These are phyloP conservation scores for Choreutis nemorana DNA, from an alignment of 2,888 invertebrate species.

Conservation along the genomic window DNA sequence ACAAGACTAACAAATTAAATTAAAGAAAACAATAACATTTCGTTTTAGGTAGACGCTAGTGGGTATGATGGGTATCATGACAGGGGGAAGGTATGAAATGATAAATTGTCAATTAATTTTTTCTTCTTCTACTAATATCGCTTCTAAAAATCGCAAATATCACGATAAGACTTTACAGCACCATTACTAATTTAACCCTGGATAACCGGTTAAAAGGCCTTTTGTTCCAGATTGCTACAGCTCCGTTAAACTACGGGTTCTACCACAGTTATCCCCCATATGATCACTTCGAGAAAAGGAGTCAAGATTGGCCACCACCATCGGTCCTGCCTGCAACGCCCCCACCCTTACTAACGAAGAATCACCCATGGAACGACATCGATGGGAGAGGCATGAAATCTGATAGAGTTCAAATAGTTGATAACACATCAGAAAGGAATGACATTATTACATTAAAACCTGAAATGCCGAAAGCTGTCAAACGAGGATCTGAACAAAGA, in stretches of 20 bases:
- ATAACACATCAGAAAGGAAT: conserved; percentile 15
- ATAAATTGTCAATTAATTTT: neutral
- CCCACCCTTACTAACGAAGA: conserved; percentile 24
- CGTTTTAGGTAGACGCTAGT: conserved; percentile 54
- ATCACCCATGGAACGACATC: conserved; percentile 22
- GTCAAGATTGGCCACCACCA: conserved; percentile 34
- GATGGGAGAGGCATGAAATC: conserved; percentile 24
- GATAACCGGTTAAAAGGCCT: conserved; percentile 59
- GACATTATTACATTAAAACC: conserved; percentile 26
- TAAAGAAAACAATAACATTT: conserved; percentile 23
- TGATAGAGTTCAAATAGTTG: conserved; percentile 31
- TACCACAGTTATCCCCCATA: conserved; percentile 68
- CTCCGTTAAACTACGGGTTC: conserved; percentile 78
- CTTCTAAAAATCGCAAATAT: conserved; percentile 6
- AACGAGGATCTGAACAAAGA: conserved; percentile 25
- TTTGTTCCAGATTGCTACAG: conserved; percentile 72
- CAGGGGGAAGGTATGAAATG: conserved; percentile 50
- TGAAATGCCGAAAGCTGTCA: conserved; percentile 22
- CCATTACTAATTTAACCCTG: conserved; percentile 28
- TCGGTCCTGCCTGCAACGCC: conserved; percentile 36
- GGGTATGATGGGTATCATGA: conserved; percentile 46
- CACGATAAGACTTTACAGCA: conserved; percentile 33
- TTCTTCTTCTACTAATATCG: neutral
- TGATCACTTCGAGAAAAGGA: conserved; percentile 53
- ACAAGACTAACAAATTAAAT: too few species aligned